These are phyloP conservation scores for Chloromyia formosa DNA, from an alignment of 2,888 invertebrate genomes.

Conservation along the genomic window DNA sequence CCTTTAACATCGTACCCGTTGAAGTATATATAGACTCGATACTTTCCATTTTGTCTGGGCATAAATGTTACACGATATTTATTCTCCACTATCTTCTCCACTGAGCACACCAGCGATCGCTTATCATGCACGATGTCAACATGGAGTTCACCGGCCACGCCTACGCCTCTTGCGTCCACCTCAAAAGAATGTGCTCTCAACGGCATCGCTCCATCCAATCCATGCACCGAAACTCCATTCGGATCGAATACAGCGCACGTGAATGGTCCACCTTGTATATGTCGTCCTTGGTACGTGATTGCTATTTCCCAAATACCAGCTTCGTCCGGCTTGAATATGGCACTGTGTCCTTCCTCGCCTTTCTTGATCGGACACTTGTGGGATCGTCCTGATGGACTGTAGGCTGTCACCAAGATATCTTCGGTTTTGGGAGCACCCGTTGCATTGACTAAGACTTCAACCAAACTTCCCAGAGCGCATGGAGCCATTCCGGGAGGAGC, in stretches of 20 bases:
- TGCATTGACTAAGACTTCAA: constrained; percentile 91
- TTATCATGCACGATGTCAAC: constrained; percentile 92
- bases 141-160: constrained; percentile 86
- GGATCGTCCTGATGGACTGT: constrained; percentile 87
- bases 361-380: constrained; percentile 84
- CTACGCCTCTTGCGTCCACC: constrained; percentile 77
- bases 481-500: constrained; percentile 94
- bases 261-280: constrained; percentile 96
- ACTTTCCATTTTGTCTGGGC: constrained; percentile 81
- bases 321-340: constrained; percentile 97
- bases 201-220: constrained; percentile 84
- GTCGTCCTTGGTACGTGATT: constrained; percentile 93
- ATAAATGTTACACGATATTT: constrained; percentile 82
- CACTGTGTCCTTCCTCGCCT: constrained; percentile 89
- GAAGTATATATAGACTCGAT: constrained; percentile 88
- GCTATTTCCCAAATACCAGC: constrained; percentile 97
- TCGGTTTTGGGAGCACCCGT: constrained; percentile 81
- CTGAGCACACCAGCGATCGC: constrained; percentile 82
- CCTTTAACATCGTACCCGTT: constrained; percentile 87
- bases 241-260: constrained; percentile 96
- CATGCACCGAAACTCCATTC: constrained; percentile 83
- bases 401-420: constrained; percentile 91
- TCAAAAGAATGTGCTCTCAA: constrained; percentile 88
- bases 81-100: constrained; percentile 79
- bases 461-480: constrained; percentile 92